Evolutionary conservation across 53 echinoderm and acorn worm species (phyloP).

Genomic region (Antedon mediterranea): DNA sequence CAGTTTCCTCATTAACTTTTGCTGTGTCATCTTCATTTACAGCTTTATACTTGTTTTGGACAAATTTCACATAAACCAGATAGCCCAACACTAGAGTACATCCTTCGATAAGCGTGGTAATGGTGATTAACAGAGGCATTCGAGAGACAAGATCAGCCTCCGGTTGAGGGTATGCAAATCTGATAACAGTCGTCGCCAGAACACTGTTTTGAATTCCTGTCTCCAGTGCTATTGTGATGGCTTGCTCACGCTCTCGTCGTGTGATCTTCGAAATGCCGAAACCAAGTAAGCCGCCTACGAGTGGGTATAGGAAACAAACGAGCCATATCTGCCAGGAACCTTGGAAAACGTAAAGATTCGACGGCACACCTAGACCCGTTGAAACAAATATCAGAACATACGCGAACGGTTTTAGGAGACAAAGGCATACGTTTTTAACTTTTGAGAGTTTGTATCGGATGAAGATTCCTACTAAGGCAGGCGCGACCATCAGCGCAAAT

Average conservation of each 20-base stretch:
- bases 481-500: constrained; percentile 34
- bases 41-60: neutral
- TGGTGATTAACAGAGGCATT: constrained; percentile 43
- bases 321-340: constrained; percentile 32
- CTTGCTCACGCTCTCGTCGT: neutral
- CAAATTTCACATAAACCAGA: neutral
- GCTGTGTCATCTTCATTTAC: neutral
- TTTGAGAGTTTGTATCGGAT: constrained; percentile 42
- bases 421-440: constrained; percentile 23
- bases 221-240: constrained; percentile 70
- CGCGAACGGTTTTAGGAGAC: constrained; percentile 56
- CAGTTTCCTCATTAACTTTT: neutral
- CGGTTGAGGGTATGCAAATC: constrained; percentile 60
- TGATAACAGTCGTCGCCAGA: constrained; percentile 59
- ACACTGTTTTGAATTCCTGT: constrained; percentile 86
- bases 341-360: constrained; percentile 66
- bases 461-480: constrained; percentile 45
- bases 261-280: constrained; percentile 29
- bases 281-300: constrained; percentile 43
- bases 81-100: neutral
- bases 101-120: constrained; percentile 65
- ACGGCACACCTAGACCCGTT: constrained; percentile 37
- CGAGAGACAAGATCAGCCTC: constrained; percentile 81
- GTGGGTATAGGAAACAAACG: constrained; percentile 37
- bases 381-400: constrained; percentile 26